These are phyloP conservation scores for Holacanthus passer DNA, from an alignment of 2,113 vertebrate species.

Conservation along the genomic window DNA sequence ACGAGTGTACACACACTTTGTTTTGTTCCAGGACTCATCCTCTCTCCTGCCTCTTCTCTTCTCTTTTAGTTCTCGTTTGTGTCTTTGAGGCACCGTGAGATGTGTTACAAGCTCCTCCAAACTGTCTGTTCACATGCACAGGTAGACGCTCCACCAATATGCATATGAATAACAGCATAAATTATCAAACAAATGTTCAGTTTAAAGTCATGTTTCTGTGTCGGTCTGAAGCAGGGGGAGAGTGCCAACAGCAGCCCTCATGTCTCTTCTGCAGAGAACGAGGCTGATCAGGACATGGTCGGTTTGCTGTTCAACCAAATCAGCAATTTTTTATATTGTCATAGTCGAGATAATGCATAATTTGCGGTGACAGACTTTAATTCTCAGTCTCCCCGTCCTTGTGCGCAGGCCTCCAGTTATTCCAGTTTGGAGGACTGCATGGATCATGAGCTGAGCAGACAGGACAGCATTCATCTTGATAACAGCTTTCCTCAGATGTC, in stretches of 20 bases:
- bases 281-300: conserved; percentile 68
- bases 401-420: conserved; percentile 75
- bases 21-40: not conserved
- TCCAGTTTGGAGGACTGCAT: conserved; percentile 72
- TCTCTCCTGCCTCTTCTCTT: not conserved
- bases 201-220: not conserved
- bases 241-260: conserved; percentile 64
- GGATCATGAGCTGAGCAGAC: conserved; percentile 21
- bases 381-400: not conserved
- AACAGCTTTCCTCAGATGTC: not conserved
- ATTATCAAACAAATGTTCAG: not conserved
- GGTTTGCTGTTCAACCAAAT: conserved; percentile 22
- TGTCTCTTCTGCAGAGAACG: conserved; percentile 58
- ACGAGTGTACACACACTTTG: not conserved
- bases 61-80: conserved; percentile 84
- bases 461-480: not conserved
- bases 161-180: not conserved
- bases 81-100: conserved; percentile 83
- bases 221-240: conserved; percentile 63
- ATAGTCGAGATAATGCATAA: not conserved
- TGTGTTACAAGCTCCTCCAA: conserved; percentile 81
- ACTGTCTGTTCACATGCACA: conserved; percentile 76
- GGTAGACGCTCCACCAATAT: conserved; percentile 52
- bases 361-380: not conserved
- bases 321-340: not conserved